These are phyloP conservation scores for Amblyornis subalaris DNA, from an alignment of 2,113 vertebrate genomes.

Conservation along the genomic window DNA sequence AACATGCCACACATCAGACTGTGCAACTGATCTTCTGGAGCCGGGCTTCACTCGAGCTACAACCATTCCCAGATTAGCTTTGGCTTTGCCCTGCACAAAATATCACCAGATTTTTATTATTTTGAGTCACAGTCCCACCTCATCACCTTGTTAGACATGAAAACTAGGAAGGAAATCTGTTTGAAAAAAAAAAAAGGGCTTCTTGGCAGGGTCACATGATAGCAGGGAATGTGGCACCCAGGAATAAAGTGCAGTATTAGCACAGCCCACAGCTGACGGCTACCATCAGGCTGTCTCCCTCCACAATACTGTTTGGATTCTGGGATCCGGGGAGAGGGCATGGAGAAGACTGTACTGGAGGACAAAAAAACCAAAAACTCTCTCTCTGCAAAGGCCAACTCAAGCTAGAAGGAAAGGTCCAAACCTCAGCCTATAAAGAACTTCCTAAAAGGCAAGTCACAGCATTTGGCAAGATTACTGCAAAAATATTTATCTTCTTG, in stretches of 20 bases:
- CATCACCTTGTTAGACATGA: background rate
- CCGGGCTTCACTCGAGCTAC: background rate
- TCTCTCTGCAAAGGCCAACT: background rate
- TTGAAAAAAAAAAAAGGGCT: background rate
- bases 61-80: background rate
- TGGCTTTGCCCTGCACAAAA: background rate
- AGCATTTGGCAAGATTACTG: conserved; percentile 1
- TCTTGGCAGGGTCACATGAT: background rate
- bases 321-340: background rate
- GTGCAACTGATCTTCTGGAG: background rate
- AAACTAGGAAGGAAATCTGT: background rate
- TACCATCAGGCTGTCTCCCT: background rate
- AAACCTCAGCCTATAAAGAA: background rate
- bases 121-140: background rate
- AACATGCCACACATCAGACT: background rate
- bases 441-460: background rate
- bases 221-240: background rate
- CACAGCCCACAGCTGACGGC: background rate
- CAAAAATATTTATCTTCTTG: conserved; percentile 39
- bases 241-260: background rate
- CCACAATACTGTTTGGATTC: background rate
- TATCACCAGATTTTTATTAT: background rate
- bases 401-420: background rate
- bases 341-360: background rate
- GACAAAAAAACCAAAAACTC: background rate